phyloP scores from a whole-genome alignment of 2,113 vertebrate species.

The Aptenodytes patagonicus region DNA sequence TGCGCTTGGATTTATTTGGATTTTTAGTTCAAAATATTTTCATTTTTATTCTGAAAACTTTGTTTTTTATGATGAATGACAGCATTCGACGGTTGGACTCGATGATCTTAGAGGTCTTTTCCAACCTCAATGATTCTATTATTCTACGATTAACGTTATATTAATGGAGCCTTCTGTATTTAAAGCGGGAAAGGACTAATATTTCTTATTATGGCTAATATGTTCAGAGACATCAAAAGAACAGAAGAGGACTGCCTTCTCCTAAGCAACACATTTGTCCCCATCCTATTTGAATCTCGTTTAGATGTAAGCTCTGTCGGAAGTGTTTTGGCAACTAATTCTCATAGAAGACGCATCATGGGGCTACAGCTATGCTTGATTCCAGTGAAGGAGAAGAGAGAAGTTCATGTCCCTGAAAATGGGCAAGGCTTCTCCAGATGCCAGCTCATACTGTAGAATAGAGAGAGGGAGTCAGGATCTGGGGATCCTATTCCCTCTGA shows the following conservation, averaged over 20 bases:
- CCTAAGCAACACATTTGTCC: not conserved
- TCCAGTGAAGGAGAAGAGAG: not conserved
- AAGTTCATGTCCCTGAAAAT: not conserved
- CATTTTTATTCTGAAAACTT: not conserved
- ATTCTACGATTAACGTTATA: not conserved
- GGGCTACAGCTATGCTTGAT: not conserved
- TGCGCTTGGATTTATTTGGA: not conserved
- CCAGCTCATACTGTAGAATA: accelerated
- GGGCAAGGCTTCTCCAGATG: not conserved
- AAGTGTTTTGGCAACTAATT: not conserved
- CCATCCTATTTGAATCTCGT: not conserved
- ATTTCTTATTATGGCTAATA: not conserved
- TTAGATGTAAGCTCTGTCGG: not conserved
- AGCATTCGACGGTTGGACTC: not conserved
- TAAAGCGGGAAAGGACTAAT: not conserved
- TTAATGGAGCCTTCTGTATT: not conserved
- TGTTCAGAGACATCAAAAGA: not conserved
- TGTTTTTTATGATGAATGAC: not conserved
- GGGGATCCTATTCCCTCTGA: not conserved
- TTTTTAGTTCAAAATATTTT: not conserved
- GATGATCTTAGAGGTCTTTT: no score
- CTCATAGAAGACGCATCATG: not conserved
- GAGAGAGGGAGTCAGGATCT: not conserved
- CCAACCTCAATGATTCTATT: no score
- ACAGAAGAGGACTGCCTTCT: not conserved